Evolutionary conservation across 2,888 invertebrate genomes (phyloP).

Genomic region (Deilephila elpenor): DNA sequence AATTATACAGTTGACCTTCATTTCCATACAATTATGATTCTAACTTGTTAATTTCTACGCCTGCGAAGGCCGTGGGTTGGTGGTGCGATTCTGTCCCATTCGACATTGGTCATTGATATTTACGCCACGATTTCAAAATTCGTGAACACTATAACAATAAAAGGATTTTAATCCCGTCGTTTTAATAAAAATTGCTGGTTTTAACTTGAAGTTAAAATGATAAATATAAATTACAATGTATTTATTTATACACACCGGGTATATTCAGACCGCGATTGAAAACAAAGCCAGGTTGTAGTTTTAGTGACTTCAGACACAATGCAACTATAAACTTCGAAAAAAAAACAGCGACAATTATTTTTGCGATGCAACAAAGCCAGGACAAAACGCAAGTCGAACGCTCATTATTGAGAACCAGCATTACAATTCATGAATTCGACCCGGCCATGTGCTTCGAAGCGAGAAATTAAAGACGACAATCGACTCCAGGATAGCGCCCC

Average conservation of each 20-base stretch:
- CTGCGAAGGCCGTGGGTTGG: neutral
- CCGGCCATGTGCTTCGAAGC: constrained; percentile 36
- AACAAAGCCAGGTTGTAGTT: no score
- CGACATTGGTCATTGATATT: constrained; percentile 12
- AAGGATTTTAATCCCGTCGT: no score
- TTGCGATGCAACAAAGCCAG: neutral
- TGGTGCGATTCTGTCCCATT: neutral
- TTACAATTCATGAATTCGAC: constrained; percentile 46
- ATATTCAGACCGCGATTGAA: no score
- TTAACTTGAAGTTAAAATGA: no score
- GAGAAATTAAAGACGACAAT: constrained; percentile 47
- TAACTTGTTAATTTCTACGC: constrained; percentile 21
- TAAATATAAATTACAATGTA: no score
- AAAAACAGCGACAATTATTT: no score
- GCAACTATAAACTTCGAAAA: no score
- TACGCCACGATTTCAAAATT: neutral
- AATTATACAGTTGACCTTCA: constrained; percentile 17
- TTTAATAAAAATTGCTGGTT: no score
- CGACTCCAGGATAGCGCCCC: constrained; percentile 34
- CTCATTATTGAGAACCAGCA: constrained; percentile 37
- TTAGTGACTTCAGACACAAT: no score
- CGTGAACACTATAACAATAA: neutral
- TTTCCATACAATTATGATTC: constrained; percentile 23
- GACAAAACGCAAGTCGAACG: constrained; percentile 39
- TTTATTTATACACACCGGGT: no score